Evolutionary conservation across 2,113 vertebrate genomes (phyloP).

Genomic region (Pimephales promelas): DNA sequence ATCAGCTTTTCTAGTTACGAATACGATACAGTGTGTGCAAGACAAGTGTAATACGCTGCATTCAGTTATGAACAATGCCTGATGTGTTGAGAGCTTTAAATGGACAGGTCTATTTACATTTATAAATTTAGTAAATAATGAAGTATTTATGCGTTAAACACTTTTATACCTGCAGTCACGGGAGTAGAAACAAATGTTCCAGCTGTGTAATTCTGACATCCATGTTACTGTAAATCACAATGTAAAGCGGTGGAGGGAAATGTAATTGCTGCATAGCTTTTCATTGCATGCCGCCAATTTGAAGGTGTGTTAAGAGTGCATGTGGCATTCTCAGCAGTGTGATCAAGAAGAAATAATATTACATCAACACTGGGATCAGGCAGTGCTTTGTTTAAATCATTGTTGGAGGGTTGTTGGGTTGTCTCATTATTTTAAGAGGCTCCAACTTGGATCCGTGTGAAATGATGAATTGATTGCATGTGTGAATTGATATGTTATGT

Average conservation of each 20-base stretch:
- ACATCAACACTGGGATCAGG: neutral
- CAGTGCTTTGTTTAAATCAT: neutral
- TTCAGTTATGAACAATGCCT: conserved; percentile 12
- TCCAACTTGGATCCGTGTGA: neutral
- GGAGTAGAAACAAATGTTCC: conserved; percentile 45
- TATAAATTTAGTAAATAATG: conserved; percentile 60
- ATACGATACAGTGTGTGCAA: neutral
- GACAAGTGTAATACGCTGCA: conserved; percentile 29
- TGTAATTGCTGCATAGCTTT: conserved; percentile 8
- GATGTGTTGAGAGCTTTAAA: neutral
- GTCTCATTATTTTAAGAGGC: conserved; percentile 3
- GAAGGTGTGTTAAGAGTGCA: neutral
- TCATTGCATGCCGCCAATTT: neutral
- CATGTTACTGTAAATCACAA: conserved; percentile 48
- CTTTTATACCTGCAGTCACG: conserved; percentile 43
- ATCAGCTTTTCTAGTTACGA: neutral
- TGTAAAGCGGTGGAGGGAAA: conserved; percentile 3
- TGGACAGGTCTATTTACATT: conserved; percentile 54
- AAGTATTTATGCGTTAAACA: conserved; percentile 48
- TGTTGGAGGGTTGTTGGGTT: neutral
- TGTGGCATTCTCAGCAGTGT: neutral
- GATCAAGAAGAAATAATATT: neutral
- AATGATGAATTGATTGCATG: conserved; percentile 16
- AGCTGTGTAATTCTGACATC: conserved; percentile 29
- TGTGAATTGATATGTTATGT: conserved; percentile 1